A percentile compares a stretch with the other conserved stretches of the same genome.
Evolutionary conservation across 2,888 invertebrate species (phyloP).

Genomic region (Alcis repandata): DNA sequence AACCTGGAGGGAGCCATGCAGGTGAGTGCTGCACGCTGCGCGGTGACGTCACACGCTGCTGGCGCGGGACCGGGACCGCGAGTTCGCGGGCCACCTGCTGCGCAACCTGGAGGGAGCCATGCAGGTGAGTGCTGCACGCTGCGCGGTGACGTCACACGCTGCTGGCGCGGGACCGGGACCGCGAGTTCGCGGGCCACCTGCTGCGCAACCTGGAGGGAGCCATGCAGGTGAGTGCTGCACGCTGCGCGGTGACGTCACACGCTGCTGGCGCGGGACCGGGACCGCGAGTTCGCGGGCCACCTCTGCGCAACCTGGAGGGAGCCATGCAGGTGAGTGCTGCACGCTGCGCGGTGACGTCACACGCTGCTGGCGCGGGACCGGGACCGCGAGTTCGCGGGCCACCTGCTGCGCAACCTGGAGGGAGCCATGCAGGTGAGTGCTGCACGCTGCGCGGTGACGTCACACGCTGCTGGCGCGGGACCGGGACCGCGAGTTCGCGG

Average conservation of each 20-base stretch:
- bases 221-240: conserved; percentile 74
- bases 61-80: conserved; percentile 95
- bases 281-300: neutral
- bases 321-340: neutral
- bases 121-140: neutral
- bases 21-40: conserved; percentile 60
- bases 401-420: neutral
- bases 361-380: no score
- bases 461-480: neutral
- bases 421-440: neutral
- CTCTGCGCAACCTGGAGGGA: neutral
- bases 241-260: no score
- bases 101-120: conserved; percentile 35
- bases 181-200: conserved; percentile 95
- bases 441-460: no score
- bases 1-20: conserved; percentile 79
- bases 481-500: neutral
- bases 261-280: neutral
- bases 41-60: conserved; percentile 76
- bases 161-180: conserved; percentile 86
- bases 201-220: conserved; percentile 67
- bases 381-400: no score
- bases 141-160: no score
- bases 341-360: no score
- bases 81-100: conserved; percentile 93